Evolutionary conservation across 2,888 invertebrate species (phyloP).

Genomic region (Candidula unifasciata): DNA sequence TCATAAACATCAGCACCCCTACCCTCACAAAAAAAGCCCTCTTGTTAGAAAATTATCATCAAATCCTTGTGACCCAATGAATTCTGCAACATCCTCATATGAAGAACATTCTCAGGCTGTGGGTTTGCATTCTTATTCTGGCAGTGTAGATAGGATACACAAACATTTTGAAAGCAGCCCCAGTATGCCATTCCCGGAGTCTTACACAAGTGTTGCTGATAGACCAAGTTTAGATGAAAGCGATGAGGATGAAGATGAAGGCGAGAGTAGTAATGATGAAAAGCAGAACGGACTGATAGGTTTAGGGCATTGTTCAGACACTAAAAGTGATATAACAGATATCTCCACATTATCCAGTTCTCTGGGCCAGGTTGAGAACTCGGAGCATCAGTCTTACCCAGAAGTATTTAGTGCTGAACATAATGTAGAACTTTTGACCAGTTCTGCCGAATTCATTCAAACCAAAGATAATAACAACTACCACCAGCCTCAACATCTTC

Average conservation of each 20-base stretch:
- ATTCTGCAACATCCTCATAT: slow-evolving; percentile 47
- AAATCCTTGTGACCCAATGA: slow-evolving; percentile 51
- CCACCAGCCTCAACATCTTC: slow-evolving; percentile 29
- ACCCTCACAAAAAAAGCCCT: slow-evolving; percentile 37
- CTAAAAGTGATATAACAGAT: background rate
- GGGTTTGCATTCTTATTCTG: slow-evolving; percentile 42
- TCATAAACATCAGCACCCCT: background rate
- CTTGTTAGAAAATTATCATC: slow-evolving; percentile 55
- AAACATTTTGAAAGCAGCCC: background rate
- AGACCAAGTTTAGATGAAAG: slow-evolving; percentile 35
- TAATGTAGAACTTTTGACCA: background rate
- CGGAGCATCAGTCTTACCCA: slow-evolving; percentile 1
- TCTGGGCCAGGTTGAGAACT: slow-evolving; percentile 5
- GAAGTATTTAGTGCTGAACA: background rate
- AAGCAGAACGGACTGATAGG: background rate
- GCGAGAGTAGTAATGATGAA: slow-evolving; percentile 32
- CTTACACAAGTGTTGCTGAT: too few species aligned
- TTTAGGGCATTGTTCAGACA: background rate
- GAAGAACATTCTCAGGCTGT: slow-evolving; percentile 37
- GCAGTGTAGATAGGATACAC: slow-evolving; percentile 9
- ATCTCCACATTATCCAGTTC: background rate
- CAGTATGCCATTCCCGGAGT: background rate
- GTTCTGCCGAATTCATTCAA: background rate
- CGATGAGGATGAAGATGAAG: slow-evolving; percentile 42
- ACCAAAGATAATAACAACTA: background rate